phyloP scores from a whole-genome alignment of 2,113 vertebrate genomes.

The Symphodus melops region DNA sequence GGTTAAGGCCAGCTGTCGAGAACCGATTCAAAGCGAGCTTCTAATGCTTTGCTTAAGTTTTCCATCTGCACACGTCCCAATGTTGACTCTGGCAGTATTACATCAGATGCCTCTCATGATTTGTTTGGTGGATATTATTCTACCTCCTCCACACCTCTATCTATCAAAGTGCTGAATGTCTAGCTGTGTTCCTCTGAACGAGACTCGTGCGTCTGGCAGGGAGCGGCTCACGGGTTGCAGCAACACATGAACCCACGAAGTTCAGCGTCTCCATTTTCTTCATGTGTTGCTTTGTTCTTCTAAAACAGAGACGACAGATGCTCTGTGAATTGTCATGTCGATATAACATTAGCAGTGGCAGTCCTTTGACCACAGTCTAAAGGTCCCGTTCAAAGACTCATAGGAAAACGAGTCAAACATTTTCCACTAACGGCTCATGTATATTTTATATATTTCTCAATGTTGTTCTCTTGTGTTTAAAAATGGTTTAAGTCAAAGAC shows the following conservation, averaged over 20 bases:
- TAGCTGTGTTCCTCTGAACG: neutral
- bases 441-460: too few relatives aligned
- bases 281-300: neutral
- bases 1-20: neutral
- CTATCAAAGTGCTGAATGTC: neutral
- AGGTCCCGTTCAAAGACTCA: neutral
- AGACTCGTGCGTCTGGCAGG: neutral
- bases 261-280: neutral
- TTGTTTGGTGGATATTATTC: slow-evolving; percentile 8
- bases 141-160: slow-evolving; percentile 8
- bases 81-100: neutral
- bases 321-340: neutral
- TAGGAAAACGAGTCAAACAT: neutral
- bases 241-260: neutral
- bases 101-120: neutral
- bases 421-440: too few relatives aligned
- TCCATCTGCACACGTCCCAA: neutral
- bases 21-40: neutral
- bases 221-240: neutral
- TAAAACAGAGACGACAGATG: neutral
- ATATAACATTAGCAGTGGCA: neutral
- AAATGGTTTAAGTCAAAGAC: too few relatives aligned
- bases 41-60: neutral
- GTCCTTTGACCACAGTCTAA: neutral
- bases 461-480: too few relatives aligned